Evolutionary conservation across 2,888 invertebrate species (phyloP), one percentile per base, ranked within the genome.

Genomic region (Electrophaes corylata): DNA sequence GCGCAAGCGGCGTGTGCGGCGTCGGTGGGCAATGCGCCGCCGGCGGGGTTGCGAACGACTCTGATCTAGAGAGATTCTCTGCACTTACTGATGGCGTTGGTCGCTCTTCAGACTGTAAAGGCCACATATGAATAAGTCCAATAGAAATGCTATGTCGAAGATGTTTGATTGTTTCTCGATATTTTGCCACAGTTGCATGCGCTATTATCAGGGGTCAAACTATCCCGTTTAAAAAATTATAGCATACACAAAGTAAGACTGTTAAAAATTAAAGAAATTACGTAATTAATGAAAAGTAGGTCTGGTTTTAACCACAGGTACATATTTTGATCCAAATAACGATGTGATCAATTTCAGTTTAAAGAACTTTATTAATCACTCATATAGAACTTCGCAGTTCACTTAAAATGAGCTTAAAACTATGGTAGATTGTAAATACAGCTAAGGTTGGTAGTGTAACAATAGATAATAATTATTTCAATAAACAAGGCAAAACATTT

Each of bases 31-130:
- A 82, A 75, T 90, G 81, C 62, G 89, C 78, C 46, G 87, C 79
- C 57, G 88, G 81, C 60, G 92, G 83, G 63, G 88, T 88, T 60
- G 90, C 87, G 78, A 89, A 89, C 65, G 82, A 78, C 67, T 89
- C 88, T 60, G 84, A 77, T 61, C 92, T 85, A 48, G 87, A 89
- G 20, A 92, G 79, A 76, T 92, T 92, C 81, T 92, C 92, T 35
- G 91, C 91, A 57, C 89, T 86, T 63, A 86, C 87, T 18, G 86
- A 87, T 53, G 92, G 91, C 68, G 92, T 92, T 44, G 90, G 86
- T 46, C 91, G 84, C 57, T 88, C 92, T 70, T 92, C 92, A 67
- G 83, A 81, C 92, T 92, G 79, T 11, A 12, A 18, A 46, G 12
- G 12, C 14, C 26, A 29, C 10, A 29, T 1, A 29, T 2, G 10